A percentile compares a stretch with the other conserved stretches of the same genome.
Conservation (phyloP, 2,113 vertebrate species). For the Indri indri region DNA sequence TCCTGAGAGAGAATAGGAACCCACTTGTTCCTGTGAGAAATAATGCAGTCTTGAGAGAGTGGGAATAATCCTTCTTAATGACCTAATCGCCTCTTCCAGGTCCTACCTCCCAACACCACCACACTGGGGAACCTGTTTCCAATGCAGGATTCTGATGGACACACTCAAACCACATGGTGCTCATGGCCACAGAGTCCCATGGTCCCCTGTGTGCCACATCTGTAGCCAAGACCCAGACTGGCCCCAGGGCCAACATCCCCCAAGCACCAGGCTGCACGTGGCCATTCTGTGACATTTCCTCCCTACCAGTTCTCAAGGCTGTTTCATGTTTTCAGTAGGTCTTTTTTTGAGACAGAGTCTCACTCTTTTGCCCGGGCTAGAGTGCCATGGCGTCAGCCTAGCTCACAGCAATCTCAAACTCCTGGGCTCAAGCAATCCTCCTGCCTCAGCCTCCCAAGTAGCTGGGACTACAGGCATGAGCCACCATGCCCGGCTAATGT, state of each 20-base stretch:
- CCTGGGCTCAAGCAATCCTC: no score
- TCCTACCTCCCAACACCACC: not conserved
- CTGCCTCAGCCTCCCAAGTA: no score
- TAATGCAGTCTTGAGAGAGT: not conserved
- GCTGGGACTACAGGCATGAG: no score
- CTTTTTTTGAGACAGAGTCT: no score
- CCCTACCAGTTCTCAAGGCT: not conserved
- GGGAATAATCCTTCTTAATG: not conserved
- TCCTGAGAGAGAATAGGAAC: not conserved
- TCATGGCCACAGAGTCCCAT: accelerated
- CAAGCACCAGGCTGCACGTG: no score
- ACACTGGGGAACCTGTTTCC: not conserved
- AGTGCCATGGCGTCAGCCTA: no score
- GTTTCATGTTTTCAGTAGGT: not conserved
- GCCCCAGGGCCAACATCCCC: not conserved
- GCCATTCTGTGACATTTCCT: not conserved
- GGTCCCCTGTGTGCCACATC: accelerated
- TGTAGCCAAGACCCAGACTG: no score
- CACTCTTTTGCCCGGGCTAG: no score
- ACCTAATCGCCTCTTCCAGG: not conserved
- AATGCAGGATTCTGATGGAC: not conserved
- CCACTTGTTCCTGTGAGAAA: not conserved
- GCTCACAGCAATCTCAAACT: no score
- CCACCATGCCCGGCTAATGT: no score
- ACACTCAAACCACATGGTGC: not conserved